Evolutionary conservation across 2,113 vertebrate genomes (phyloP).

Genomic region (Protobothrops flavoviridis): DNA sequence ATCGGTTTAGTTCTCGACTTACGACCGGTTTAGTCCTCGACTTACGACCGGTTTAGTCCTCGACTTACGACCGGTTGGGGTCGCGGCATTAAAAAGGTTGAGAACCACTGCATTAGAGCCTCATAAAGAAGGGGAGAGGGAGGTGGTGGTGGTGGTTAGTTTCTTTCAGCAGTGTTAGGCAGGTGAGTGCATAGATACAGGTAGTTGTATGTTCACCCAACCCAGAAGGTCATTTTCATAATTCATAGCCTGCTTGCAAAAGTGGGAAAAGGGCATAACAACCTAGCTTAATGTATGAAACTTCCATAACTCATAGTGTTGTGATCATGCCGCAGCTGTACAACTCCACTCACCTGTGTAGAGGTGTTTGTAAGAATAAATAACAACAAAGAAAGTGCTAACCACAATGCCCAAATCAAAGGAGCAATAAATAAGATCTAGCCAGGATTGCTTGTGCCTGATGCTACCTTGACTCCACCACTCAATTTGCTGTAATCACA

Average conservation of each 20-base stretch:
- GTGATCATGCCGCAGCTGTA: conserved; percentile 58
- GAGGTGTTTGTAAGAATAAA: conserved; percentile 53
- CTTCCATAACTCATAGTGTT: conserved; percentile 65
- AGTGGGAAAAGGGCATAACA: conserved; percentile 69
- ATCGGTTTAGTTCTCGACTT: no score
- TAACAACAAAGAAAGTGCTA: conserved; percentile 43
- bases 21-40: no score
- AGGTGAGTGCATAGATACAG: not conserved
- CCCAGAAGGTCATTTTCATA: conserved; percentile 32
- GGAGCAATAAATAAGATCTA: conserved; percentile 32
- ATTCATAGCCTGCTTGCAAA: conserved; percentile 67
- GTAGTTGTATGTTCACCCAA: not conserved
- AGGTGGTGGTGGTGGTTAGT: not conserved
- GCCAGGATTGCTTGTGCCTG: accelerated
- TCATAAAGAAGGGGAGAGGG: not conserved
- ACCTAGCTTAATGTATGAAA: conserved; percentile 69
- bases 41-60: no score
- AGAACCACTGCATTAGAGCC: not conserved
- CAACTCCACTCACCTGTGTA: conserved; percentile 38
- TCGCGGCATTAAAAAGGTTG: no score
- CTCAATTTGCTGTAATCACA: not conserved
- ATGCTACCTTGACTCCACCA: accelerated
- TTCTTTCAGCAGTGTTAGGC: not conserved
- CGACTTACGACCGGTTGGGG: no score
- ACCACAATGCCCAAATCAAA: conserved; percentile 43